phyloP scores from a whole-genome alignment of 30 jellyfish, hydroid and myxozoan species.

The Morbakka virulenta region DNA sequence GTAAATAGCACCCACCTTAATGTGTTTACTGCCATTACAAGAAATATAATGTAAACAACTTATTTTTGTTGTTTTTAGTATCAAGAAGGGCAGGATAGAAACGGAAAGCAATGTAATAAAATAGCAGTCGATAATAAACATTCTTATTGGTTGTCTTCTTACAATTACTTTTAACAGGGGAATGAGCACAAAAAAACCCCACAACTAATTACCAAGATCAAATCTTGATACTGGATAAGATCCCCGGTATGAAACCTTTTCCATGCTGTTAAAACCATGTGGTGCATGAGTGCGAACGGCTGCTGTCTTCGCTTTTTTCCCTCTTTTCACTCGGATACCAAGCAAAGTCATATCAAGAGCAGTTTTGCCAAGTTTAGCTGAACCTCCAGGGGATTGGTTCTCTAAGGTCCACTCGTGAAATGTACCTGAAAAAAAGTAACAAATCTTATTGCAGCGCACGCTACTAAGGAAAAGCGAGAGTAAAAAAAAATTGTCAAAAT shows the following conservation, averaged over 20 bases:
- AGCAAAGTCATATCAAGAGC: conserved; percentile 84
- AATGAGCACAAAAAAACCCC: too few species aligned
- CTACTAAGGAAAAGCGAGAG: background rate
- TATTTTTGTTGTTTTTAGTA: too few species aligned
- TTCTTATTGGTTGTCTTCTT: too few species aligned
- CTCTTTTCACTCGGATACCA: conserved; percentile 66
- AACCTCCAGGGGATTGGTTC: conserved; percentile 99
- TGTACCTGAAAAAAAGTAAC: conserved; percentile 68
- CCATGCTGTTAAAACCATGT: conserved; percentile 77
- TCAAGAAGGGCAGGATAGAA: too few species aligned
- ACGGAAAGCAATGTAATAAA: too few species aligned
- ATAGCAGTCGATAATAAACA: too few species aligned
- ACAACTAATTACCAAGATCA: conserved; percentile 68
- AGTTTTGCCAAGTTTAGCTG: conserved; percentile 94
- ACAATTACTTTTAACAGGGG: too few species aligned
- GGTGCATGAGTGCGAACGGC: conserved; percentile 97
- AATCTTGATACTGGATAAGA: conserved; percentile 84
- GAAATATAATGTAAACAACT: too few species aligned
- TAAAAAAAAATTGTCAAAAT: background rate
- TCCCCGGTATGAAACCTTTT: conserved; percentile 75
- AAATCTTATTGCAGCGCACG: background rate
- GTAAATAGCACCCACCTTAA: too few species aligned
- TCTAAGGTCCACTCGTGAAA: conserved; percentile 98
- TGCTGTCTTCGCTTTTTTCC: conserved; percentile 37
- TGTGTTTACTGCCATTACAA: too few species aligned